Evolutionary conservation across 2,797 vertebrate species (phyloP).

Genomic region (Clarias laeviceps): DNA sequence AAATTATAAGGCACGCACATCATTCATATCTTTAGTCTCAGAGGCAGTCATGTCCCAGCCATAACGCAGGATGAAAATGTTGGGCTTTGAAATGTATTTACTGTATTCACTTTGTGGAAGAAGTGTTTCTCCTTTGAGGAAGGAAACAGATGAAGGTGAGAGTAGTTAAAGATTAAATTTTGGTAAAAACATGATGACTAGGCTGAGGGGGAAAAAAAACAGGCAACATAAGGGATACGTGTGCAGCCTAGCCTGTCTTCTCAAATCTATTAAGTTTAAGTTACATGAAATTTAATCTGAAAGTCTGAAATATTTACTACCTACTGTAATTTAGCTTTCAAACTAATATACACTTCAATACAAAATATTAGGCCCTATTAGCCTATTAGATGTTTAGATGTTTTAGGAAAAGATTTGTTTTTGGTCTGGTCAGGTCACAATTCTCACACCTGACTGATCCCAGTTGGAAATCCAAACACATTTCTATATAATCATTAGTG

Average conservation of each 20-base stretch:
- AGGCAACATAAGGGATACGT: background rate
- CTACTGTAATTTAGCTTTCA: too few relatives aligned
- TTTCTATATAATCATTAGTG: background rate
- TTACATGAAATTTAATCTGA: background rate
- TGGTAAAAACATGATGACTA: background rate
- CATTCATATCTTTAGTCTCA: slow-evolving; percentile 98
- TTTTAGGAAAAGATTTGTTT: background rate
- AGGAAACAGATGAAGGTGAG: slow-evolving; percentile 9
- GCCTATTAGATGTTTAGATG: too few relatives aligned
- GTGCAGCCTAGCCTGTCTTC: too few relatives aligned
- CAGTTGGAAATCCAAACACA: background rate
- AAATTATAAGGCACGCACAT: slow-evolving; percentile 78
- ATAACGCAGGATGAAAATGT: slow-evolving; percentile 98
- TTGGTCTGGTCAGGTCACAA: background rate
- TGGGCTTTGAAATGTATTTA: slow-evolving; percentile 95
- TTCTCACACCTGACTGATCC: background rate
- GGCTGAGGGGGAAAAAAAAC: background rate
- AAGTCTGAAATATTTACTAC: background rate
- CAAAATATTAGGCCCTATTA: too few relatives aligned
- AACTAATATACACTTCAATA: too few relatives aligned
- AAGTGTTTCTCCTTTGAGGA: slow-evolving; percentile 92
- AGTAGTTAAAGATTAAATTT: background rate
- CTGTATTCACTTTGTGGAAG: slow-evolving; percentile 98
- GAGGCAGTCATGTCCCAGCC: slow-evolving; percentile 97
- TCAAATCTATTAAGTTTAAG: too few relatives aligned